phyloP scores from a whole-genome alignment of 1,140 invertebrate genomes.

The Lepidotrigona ventralis region DNA sequence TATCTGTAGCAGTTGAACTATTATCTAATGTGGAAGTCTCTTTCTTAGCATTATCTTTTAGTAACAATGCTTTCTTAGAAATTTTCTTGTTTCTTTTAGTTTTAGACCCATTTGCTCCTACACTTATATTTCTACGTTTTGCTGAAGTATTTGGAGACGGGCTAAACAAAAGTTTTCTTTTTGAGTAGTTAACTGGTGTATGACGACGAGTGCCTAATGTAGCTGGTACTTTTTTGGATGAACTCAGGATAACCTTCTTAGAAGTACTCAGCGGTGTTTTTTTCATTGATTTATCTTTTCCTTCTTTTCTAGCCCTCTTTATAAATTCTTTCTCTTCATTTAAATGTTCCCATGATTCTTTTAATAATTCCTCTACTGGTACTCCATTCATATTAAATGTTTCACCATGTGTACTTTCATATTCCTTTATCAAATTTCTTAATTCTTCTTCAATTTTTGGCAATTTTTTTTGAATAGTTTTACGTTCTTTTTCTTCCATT shows the following conservation, averaged over 20 bases:
- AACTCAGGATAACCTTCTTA: conserved; percentile 43
- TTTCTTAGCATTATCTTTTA: conserved; percentile 25
- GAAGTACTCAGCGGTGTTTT: conserved; percentile 72
- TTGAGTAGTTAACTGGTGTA: conserved; percentile 62
- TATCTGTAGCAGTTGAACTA: conserved; percentile 46
- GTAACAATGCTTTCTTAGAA: conserved; percentile 32
- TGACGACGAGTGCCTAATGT: conserved; percentile 58
- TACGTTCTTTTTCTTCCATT: conserved; percentile 91
- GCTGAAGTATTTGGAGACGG: conserved; percentile 62
- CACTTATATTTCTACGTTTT: conserved; percentile 61
- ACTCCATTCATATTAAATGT: conserved; percentile 83
- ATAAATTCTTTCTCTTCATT: conserved; percentile 71
- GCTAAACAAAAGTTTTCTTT: conserved; percentile 71
- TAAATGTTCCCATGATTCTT: conserved; percentile 80
- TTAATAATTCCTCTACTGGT: conserved; percentile 81
- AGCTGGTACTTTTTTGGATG: conserved; percentile 57
- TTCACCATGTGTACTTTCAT: conserved; percentile 79
- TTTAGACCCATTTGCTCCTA: conserved; percentile 58
- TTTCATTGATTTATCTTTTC: conserved; percentile 72
- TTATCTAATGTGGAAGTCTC: conserved; percentile 30
- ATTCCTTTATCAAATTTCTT: conserved; percentile 80
- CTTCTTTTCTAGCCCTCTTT: conserved; percentile 73
- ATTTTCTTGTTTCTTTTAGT: conserved; percentile 60
- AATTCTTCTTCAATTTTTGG: conserved; percentile 86
- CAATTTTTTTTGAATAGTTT: conserved; percentile 83